Conservation (phyloP, 2,113 vertebrate species). For the Xiphophorus hellerii region DNA sequence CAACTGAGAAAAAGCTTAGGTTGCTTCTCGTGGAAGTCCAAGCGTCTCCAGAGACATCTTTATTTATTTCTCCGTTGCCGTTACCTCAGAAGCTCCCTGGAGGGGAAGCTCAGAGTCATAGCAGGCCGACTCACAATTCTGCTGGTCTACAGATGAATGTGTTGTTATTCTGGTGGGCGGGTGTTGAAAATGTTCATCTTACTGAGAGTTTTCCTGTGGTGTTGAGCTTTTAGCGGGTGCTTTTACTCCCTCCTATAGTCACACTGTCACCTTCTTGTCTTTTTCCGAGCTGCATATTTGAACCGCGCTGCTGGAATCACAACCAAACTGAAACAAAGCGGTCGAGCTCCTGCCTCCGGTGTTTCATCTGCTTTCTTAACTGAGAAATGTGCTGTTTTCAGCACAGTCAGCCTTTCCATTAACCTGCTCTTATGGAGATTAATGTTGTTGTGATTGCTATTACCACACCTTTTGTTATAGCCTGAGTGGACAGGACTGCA, state of each 20-base stretch:
- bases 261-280: neutral
- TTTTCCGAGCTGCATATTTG: conserved; percentile 14
- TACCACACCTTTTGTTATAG: conserved; percentile 6
- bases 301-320: conserved; percentile 24
- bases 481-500: neutral
- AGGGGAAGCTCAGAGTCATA: neutral
- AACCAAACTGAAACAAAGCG: conserved; percentile 5
- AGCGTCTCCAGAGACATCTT: neutral
- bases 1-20: neutral
- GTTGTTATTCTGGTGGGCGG: no score
- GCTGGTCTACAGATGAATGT: neutral
- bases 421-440: conserved; percentile 48
- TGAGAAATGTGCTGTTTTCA: conserved; percentile 45
- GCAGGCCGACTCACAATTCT: neutral
- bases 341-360: conserved; percentile 6
- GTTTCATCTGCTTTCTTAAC: conserved; percentile 33
- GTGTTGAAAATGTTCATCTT: neutral
- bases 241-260: neutral
- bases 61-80: neutral
- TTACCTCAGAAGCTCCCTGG: neutral
- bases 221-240: neutral
- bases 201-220: neutral
- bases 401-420: conserved; percentile 37
- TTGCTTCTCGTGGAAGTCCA: neutral
- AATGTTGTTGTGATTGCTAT: conserved; percentile 47